Percentiles rank a stretch among this genome's conserved stretches.
Evolutionary conservation across 35 echinoderm and acorn worm species (phyloP).

Genomic region (Anneissia japonica): DNA sequence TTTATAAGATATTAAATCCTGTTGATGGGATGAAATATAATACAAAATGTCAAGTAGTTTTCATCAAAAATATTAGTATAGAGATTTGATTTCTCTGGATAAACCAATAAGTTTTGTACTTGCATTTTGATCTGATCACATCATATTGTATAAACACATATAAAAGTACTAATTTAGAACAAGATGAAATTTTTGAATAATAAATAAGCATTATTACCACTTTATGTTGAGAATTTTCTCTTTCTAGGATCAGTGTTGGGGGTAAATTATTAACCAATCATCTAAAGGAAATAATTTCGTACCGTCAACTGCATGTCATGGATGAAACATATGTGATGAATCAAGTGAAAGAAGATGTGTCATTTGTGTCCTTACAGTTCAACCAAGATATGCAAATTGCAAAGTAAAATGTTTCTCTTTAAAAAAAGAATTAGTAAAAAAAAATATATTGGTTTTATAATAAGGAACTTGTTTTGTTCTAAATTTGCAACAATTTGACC

Average conservation of each 20-base stretch:
- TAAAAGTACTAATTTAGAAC: no score
- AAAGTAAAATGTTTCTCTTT: no score
- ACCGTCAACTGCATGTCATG: conserved; percentile 95
- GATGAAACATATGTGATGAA: conserved; percentile 98
- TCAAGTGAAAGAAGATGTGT: conserved; percentile 94
- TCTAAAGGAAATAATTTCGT: conserved; percentile 91
- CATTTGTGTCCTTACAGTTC: conserved; percentile 83
- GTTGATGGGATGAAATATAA: no score
- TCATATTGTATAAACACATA: no score
- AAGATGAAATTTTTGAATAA: no score
- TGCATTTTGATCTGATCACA: not conserved
- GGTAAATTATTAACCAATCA: conserved; percentile 95
- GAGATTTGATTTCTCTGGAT: not conserved
- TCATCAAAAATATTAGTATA: not conserved
- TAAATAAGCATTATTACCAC: no score
- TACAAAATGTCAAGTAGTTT: no score
- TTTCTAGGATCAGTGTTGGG: conserved; percentile 73
- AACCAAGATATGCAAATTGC: conserved; percentile 85
- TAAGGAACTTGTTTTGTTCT: no score
- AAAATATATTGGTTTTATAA: no score
- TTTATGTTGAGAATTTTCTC: no score
- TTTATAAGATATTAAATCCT: not conserved
- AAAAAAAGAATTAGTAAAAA: no score
- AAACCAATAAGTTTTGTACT: not conserved
- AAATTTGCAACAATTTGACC: no score